Base-by-base conservation (phyloP, 2,888 invertebrate species). In the Melinaea menophilus region DNA sequence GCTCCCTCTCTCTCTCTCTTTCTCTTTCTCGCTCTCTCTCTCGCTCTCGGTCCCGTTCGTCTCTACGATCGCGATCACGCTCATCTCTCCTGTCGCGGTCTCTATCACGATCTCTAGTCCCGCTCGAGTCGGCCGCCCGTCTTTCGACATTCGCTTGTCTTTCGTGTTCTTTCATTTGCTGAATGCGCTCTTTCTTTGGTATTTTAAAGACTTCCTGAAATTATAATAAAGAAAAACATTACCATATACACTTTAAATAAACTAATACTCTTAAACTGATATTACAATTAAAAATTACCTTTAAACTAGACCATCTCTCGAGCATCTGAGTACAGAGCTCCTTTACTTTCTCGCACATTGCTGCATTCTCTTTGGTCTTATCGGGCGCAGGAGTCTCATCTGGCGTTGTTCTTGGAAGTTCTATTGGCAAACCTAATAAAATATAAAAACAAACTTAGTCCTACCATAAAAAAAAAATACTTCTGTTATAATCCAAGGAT, bases 121-220 rank as follows among this genome's bases (percentile, higher is more conserved):
- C 91, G 64, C 89, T 90, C 0, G 89, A 88, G 67, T 89, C 90
- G 0, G 90, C 90, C 13, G 89, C 90, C 34, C 90, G 79, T 1
- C 89, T 75, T 59, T 89, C 90, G 0, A 90, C 92, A 88, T 96
- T 96, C 5, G 97, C 97, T 90, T 97, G 97, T 47, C 96, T 91
- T 86, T 98, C 98, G 79, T 98, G 98, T 79, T 97, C 97, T 79
- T 98, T 98, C 95, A 98, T 96, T 83, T 97, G 97, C 78, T 98
- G 97, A 67, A 97, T 95, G 63, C 97, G 92, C 79, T 98, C 97
- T 73, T 97, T 97, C 85, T 98, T 98, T 1, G 98, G 98, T 77
- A 98, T 98, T 80, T 96, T 94, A 82, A 98, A 98, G 34, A 92
- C 91, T 79, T 93, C 91, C 91, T 91, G 73, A 1, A 77, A 79